Evolutionary conservation across 1,140 invertebrate genomes (phyloP).

Genomic region (Ephestia elutella): DNA sequence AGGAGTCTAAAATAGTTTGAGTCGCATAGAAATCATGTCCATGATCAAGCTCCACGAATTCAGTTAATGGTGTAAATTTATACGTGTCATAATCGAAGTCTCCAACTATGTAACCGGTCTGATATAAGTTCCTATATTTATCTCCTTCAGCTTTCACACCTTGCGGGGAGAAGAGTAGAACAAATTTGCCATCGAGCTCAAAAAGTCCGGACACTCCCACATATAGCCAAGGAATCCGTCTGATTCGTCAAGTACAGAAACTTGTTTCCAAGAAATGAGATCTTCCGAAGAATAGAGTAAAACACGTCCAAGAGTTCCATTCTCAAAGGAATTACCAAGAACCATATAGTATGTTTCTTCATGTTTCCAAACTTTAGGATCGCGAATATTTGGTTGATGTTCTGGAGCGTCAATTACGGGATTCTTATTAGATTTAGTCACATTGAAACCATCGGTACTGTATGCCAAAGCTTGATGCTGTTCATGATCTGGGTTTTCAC

Average conservation of each 20-base stretch:
- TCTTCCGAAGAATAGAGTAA: conserved; percentile 52
- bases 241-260: conserved; percentile 43
- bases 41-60: conserved; percentile 56
- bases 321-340: conserved; percentile 51
- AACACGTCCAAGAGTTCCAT: conserved; percentile 41
- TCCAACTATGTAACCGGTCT: conserved; percentile 58
- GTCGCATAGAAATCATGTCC: conserved; percentile 68
- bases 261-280: conserved; percentile 43
- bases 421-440: conserved; percentile 46
- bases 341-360: conserved; percentile 56
- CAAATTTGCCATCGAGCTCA: conserved; percentile 45
- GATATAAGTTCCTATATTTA: conserved; percentile 60
- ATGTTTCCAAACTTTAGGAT: conserved; percentile 66
- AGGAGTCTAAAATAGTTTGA: conserved; percentile 45
- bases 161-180: conserved; percentile 64
- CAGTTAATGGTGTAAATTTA: conserved; percentile 34
- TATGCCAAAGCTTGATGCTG: conserved; percentile 48
- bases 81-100: conserved; percentile 46
- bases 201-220: conserved; percentile 67
- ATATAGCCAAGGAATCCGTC: conserved; percentile 53
- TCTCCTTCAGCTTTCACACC: conserved; percentile 50
- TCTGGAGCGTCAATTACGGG: conserved; percentile 41
- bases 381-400: conserved; percentile 51
- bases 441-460: conserved; percentile 41
- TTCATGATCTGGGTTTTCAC: conserved; percentile 30